phyloP scores from a whole-genome alignment of 2,888 invertebrate species.

The Poecilus cupreus region DNA sequence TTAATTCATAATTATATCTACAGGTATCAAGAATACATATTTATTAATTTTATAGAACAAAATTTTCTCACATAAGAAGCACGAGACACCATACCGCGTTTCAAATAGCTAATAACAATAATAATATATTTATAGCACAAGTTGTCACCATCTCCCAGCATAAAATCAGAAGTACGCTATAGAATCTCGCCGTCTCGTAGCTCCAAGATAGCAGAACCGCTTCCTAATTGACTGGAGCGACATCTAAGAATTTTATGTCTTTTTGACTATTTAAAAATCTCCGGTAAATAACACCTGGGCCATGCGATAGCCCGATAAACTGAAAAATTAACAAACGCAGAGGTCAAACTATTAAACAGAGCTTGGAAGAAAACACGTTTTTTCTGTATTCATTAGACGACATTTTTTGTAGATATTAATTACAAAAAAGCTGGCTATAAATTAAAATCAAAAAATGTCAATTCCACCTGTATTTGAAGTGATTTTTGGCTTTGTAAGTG shows the following conservation, averaged over 20 bases:
- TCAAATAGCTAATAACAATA: constrained; percentile 2
- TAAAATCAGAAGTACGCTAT: not conserved
- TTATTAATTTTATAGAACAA: not conserved
- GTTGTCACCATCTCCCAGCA: not conserved
- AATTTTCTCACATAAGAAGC: constrained; percentile 10
- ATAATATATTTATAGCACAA: constrained; percentile 18
- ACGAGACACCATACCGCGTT: constrained; percentile 9
- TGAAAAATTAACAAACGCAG: constrained; percentile 47
- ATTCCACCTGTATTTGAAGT: constrained; percentile 39
- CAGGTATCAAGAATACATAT: not conserved
- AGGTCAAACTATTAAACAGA: constrained; percentile 52
- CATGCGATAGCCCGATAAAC: constrained; percentile 22
- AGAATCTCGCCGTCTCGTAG: not conserved
- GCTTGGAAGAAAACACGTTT: constrained; percentile 41
- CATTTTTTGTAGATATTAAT: constrained; percentile 56
- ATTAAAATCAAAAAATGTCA: constrained; percentile 56
- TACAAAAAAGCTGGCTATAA: constrained; percentile 42
- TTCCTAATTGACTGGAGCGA: constrained; percentile 28
- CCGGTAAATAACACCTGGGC: constrained; percentile 53
- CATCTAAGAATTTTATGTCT: constrained; percentile 43
- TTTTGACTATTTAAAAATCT: constrained; percentile 41
- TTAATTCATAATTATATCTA: constrained; percentile 2
- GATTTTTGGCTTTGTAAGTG: constrained; percentile 1
- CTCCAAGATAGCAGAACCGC: too few relatives aligned
- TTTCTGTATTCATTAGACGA: constrained; percentile 48